Conservation (phyloP, 2,888 invertebrate species). For the Chymomyza amoena region DNA sequence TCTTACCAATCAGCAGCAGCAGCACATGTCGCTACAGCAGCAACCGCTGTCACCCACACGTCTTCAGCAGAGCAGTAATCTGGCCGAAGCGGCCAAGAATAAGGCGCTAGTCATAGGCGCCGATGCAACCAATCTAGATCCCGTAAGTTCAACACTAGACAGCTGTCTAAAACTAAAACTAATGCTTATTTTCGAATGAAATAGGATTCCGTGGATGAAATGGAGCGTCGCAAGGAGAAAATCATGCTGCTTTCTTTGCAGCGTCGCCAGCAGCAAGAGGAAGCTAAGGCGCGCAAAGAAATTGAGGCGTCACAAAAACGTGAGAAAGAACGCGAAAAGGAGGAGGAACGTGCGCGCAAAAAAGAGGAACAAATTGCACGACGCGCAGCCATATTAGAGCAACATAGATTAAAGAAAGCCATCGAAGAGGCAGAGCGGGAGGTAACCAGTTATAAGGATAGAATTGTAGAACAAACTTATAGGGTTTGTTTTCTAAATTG, state of each 20-base stretch:
- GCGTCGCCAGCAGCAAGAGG: slow-evolving; percentile 94
- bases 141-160: slow-evolving; percentile 79
- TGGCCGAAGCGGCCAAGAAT: slow-evolving; percentile 78
- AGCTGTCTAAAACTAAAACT: not conserved
- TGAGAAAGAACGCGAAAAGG: slow-evolving; percentile 87
- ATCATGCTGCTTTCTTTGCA: slow-evolving; percentile 94
- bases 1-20: slow-evolving; percentile 57
- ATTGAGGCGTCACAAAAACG: slow-evolving; percentile 87
- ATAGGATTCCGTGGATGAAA: slow-evolving; percentile 91
- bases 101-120: slow-evolving; percentile 84
- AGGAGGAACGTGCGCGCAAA: slow-evolving; percentile 87
- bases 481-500: slow-evolving; percentile 32
- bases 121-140: slow-evolving; percentile 84
- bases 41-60: slow-evolving; percentile 68
- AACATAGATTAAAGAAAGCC: slow-evolving; percentile 95
- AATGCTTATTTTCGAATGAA: slow-evolving; percentile 23
- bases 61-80: slow-evolving; percentile 64
- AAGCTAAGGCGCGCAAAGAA: slow-evolving; percentile 90
- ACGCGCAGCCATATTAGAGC: slow-evolving; percentile 92
- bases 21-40: slow-evolving; percentile 18
- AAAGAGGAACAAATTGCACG: slow-evolving; percentile 91
- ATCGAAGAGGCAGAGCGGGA: slow-evolving; percentile 94
- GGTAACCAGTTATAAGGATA: slow-evolving; percentile 77
- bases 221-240: slow-evolving; percentile 94
- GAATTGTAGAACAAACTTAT: not conserved